phyloP scores from a whole-genome alignment of 2,888 invertebrate species.

The Pilophorus perplexus region DNA sequence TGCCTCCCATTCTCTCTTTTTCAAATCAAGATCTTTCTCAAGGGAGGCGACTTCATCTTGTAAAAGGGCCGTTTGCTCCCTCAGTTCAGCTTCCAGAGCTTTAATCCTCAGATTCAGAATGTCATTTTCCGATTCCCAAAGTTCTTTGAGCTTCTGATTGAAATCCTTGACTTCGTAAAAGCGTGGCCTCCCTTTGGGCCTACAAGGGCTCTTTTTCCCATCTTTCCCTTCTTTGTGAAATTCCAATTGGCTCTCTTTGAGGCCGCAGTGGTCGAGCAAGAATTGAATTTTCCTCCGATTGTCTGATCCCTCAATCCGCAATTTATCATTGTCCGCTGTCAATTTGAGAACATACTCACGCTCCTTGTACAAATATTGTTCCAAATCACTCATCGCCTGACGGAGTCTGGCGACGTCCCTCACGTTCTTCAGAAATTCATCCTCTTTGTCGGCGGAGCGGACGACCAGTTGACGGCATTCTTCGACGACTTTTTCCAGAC shows the following conservation, averaged over 20 bases:
- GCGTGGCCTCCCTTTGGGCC: conserved; percentile 26
- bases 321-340: conserved; percentile 40
- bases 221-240: conserved; percentile 35
- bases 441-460: conserved; percentile 38
- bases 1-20: conserved; percentile 44
- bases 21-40: conserved; percentile 42
- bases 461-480: conserved; percentile 39
- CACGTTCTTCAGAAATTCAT: conserved; percentile 31
- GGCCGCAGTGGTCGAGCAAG: conserved; percentile 40
- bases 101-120: conserved; percentile 39
- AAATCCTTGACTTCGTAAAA: conserved; percentile 43
- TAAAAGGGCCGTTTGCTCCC: conserved; percentile 38
- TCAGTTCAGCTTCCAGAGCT: conserved; percentile 40
- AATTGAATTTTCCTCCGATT: conserved; percentile 43
- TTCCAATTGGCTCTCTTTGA: conserved; percentile 42
- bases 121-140: conserved; percentile 38
- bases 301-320: conserved; percentile 39
- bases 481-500: conserved; percentile 39
- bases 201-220: conserved; percentile 24
- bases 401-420: conserved; percentile 34
- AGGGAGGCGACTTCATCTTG: conserved; percentile 42
- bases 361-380: conserved; percentile 43
- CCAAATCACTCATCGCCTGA: conserved; percentile 41
- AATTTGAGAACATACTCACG: conserved; percentile 41
- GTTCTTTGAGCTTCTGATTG: conserved; percentile 38